Conservation (phyloP, 2,888 invertebrate genomes). For the Ichneumoninae sp. region DNA sequence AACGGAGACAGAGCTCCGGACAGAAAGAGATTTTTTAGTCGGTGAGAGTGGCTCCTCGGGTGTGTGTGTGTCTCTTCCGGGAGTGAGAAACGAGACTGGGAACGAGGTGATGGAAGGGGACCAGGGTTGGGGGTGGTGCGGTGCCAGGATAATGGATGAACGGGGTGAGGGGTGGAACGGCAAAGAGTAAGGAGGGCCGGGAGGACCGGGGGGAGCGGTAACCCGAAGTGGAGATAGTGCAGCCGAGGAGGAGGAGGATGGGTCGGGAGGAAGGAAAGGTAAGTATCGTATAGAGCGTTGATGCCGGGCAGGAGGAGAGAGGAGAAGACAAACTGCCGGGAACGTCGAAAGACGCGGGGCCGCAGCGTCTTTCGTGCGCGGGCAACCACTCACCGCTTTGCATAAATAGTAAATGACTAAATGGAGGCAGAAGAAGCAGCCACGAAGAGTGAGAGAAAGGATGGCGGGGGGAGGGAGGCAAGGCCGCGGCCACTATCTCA, state of each 20-base stretch:
- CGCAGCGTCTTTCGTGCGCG: constrained; percentile 48
- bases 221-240: constrained; percentile 33
- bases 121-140: not conserved
- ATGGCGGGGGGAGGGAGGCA: constrained; percentile 42
- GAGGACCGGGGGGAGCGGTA: not conserved
- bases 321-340: constrained; percentile 33
- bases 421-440: constrained; percentile 65
- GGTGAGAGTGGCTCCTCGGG: not conserved
- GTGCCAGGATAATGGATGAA: constrained; percentile 60
- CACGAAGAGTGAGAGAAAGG: constrained; percentile 40
- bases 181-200: not conserved
- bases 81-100: constrained; percentile 27
- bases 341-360: constrained; percentile 52
- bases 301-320: not conserved
- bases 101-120: not conserved
- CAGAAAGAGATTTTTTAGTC: constrained; percentile 41
- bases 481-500: constrained; percentile 64
- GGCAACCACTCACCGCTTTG: constrained; percentile 66
- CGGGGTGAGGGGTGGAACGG: not conserved
- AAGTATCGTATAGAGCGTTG: constrained; percentile 20
- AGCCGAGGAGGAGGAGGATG: not conserved
- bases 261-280: constrained; percentile 14
- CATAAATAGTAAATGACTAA: constrained; percentile 78
- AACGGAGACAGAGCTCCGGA: constrained; percentile 26
- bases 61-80: constrained; percentile 24